These are phyloP conservation scores for Tetramorium bicarinatum DNA, from an alignment of 2,888 invertebrate species.

Conservation along the genomic window DNA sequence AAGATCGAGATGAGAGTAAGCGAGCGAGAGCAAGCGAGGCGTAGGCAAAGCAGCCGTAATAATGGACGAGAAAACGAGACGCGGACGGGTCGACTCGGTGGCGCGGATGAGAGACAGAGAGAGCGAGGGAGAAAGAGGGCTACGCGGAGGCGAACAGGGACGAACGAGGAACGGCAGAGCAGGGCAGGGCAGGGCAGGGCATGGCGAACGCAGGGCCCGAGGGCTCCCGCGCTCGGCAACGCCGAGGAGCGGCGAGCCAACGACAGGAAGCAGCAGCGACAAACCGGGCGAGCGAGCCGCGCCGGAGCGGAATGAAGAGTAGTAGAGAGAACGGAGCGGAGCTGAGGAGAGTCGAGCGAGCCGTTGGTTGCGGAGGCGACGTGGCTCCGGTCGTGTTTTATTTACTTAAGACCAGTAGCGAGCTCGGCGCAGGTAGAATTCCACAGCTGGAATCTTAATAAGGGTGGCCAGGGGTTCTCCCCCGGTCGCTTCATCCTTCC, in stretches of 20 bases:
- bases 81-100: constrained; percentile 68
- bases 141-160: constrained; percentile 43
- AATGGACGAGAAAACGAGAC: constrained; percentile 80
- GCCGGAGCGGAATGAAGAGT: constrained; percentile 32
- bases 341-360: constrained; percentile 58
- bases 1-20: constrained; percentile 43
- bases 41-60: constrained; percentile 81
- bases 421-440: constrained; percentile 85
- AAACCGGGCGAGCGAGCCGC: constrained; percentile 34
- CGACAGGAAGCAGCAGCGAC: constrained; percentile 58
- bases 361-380: constrained; percentile 78
- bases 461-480: constrained; percentile 85
- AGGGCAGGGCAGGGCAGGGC: constrained; percentile 50
- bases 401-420: constrained; percentile 86
- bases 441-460: constrained; percentile 86
- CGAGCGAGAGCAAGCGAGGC: constrained; percentile 64
- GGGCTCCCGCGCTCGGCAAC: constrained; percentile 63
- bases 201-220: constrained; percentile 55
- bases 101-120: constrained; percentile 48
- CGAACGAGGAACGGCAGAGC: constrained; percentile 40
- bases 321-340: constrained; percentile 40
- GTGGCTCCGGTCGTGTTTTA: constrained; percentile 84
- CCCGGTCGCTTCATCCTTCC: constrained; percentile 58
- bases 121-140: constrained; percentile 51
- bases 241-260: constrained; percentile 55